phyloP scores from a whole-genome alignment of 2,888 invertebrate species.

The Mycalesis mineus region DNA sequence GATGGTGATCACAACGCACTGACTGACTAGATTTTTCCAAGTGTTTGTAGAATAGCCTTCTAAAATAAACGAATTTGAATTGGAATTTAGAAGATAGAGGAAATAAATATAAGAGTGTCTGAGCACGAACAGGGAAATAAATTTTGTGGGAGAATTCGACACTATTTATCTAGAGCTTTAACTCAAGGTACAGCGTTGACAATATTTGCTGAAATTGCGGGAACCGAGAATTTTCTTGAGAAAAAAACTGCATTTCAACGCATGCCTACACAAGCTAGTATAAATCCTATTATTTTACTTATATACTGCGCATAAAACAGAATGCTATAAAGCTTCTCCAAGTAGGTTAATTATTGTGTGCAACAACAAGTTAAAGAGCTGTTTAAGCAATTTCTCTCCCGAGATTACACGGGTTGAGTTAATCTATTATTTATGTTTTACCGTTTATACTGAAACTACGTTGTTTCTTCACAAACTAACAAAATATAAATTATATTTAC shows the following conservation, averaged over 20 bases:
- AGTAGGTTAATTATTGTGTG: neutral
- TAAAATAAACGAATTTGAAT: no score
- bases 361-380: constrained; percentile 11
- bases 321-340: neutral
- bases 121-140: no score
- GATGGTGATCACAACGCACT: no score
- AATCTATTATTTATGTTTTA: constrained; percentile 7
- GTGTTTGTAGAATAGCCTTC: no score
- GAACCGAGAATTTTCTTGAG: neutral
- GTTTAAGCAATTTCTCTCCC: constrained; percentile 9
- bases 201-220: neutral
- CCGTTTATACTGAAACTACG: constrained; percentile 3
- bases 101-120: no score
- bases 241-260: neutral
- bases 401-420: constrained; percentile 10
- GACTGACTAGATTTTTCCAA: no score
- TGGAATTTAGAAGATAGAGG: no score
- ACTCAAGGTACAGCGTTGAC: no score
- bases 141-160: no score
- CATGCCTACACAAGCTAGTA: neutral
- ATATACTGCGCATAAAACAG: neutral
- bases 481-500: neutral
- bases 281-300: neutral
- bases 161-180: no score
- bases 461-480: neutral